These are phyloP conservation scores for Heteromyza rotundicornis DNA, from an alignment of 2,888 invertebrate genomes.

Conservation along the genomic window DNA sequence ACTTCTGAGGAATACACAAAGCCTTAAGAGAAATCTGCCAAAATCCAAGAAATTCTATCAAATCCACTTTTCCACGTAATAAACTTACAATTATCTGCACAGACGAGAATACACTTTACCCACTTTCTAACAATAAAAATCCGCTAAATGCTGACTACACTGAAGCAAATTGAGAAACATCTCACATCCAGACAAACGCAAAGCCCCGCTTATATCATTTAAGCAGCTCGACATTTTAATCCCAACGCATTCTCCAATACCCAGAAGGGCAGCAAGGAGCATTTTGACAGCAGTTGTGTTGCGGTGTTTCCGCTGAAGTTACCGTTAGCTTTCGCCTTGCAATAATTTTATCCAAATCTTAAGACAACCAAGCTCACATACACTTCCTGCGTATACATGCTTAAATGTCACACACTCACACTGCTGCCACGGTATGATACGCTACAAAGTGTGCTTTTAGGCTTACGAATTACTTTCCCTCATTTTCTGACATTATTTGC, in stretches of 20 bases:
- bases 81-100: background rate
- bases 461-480: background rate
- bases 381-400: no score
- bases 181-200: background rate
- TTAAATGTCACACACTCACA: no score
- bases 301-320: no score
- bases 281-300: no score
- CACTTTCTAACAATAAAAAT: no score
- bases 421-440: no score
- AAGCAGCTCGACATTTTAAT: background rate
- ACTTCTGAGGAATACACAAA: no score
- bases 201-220: background rate
- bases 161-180: no score
- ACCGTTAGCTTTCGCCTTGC: background rate
- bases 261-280: background rate
- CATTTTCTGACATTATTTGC: background rate
- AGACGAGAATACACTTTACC: background rate
- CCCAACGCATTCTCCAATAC: no score
- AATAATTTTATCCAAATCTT: no score
- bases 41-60: background rate
- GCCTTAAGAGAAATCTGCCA: no score
- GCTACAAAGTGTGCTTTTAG: background rate
- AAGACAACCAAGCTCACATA: background rate
- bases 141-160: no score
- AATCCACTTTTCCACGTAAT: slow-evolving; percentile 1